Percentiles rank a stretch among this genome's conserved stretches.
phyloP scores from a whole-genome alignment of 2,113 vertebrate genomes.

The Glaucidium brasilianum region DNA sequence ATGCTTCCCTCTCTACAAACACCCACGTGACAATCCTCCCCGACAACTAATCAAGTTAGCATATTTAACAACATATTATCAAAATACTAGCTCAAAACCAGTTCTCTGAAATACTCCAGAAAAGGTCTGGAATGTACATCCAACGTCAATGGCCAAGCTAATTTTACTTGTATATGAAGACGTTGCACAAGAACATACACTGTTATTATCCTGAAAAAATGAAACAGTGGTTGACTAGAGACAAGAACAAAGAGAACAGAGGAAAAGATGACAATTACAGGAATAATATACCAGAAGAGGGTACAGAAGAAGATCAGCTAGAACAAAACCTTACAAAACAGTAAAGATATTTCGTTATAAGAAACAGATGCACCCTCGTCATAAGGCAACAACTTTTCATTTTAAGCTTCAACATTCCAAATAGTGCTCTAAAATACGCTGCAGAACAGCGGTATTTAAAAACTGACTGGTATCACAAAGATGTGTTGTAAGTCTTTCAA shows the following conservation, averaged over 20 bases:
- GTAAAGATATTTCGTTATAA: not conserved
- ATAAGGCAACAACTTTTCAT: not conserved
- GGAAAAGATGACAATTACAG: not conserved
- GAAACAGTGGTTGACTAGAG: not conserved
- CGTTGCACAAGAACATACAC: fast-evolving
- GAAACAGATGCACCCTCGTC: not conserved
- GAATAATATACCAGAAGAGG: not conserved
- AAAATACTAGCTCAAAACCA: not conserved
- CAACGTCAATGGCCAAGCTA: not conserved
- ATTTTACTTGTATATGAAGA: not conserved
- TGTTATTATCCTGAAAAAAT: not conserved
- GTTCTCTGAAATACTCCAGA: not conserved
- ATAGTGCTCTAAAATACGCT: not conserved
- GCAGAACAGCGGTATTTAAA: not conserved
- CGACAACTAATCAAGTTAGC: not conserved
- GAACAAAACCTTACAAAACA: not conserved
- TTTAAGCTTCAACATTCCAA: not conserved
- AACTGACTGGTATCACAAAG: not conserved
- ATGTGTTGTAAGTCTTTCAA: not conserved
- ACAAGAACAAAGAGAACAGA: not conserved
- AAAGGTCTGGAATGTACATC: not conserved
- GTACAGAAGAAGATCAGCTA: not conserved
- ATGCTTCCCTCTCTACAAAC: not conserved
- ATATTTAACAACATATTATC: not conserved
- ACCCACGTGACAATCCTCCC: not conserved